phyloP scores from a whole-genome alignment of 1,140 invertebrate species.

The Drosophila neocordata region DNA sequence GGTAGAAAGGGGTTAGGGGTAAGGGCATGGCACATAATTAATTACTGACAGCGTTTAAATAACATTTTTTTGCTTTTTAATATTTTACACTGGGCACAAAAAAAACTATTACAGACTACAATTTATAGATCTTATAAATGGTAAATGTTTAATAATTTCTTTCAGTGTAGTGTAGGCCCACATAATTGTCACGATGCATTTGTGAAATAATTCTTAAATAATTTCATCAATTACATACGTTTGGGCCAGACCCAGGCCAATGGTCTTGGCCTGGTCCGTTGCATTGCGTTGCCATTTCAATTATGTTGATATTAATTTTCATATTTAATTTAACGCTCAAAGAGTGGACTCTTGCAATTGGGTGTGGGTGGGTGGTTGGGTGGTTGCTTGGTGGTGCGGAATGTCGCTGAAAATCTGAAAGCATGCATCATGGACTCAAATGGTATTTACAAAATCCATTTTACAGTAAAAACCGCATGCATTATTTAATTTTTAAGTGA shows the following conservation, averaged over 20 bases:
- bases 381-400: background rate
- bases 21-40: slow-evolving; percentile 63
- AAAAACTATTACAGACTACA: too few species aligned
- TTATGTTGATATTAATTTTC: slow-evolving; percentile 81
- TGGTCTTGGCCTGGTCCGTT: slow-evolving; percentile 16
- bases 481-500: slow-evolving; percentile 82
- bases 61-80: slow-evolving; percentile 56
- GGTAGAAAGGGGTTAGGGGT: background rate
- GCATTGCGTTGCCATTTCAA: slow-evolving; percentile 62
- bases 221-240: slow-evolving; percentile 71
- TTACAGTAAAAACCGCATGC: slow-evolving; percentile 80
- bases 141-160: too few species aligned
- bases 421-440: slow-evolving; percentile 7
- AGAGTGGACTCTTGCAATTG: background rate
- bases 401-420: slow-evolving; percentile 18
- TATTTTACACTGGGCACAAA: slow-evolving; percentile 28
- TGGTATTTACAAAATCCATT: slow-evolving; percentile 71
- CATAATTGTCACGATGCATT: slow-evolving; percentile 76
- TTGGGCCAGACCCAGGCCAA: background rate
- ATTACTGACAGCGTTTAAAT: slow-evolving; percentile 68
- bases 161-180: slow-evolving; percentile 42
- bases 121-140: too few species aligned
- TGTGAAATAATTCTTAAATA: slow-evolving; percentile 78
- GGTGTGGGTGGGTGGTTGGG: background rate
- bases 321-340: slow-evolving; percentile 78